Base-by-base conservation (phyloP, 2,888 invertebrate species). In the Pollenia amentaria region DNA sequence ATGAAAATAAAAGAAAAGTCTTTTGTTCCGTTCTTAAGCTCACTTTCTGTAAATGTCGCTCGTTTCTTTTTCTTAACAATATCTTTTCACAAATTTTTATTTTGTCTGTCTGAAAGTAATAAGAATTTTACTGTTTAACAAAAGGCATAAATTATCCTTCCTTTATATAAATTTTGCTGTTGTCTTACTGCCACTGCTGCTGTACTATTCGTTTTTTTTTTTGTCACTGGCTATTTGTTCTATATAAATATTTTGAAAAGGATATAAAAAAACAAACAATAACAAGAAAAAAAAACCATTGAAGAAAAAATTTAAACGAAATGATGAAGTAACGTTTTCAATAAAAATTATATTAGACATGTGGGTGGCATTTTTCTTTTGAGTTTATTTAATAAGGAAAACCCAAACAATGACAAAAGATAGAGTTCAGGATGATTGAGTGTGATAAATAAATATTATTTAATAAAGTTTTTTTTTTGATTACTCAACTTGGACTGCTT, bases 171-270 rank as follows among this genome's bases (percentile, higher is more conserved):
- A 21, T 21, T 53, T 44, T 75, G 44, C 38, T 51, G 38, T 38
- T 69, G n/a, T 62, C 75, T 57, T 57, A 12, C 42, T 14, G 48
- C 10, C 67, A 48, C 11, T 62, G 60, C 64, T 46, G 10, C 14
- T 29, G 60, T 53, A 12, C 9, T 14, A 2, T 29, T 70, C 38
- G 2, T 12, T 60, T 44, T 48, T n/a, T 21, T 55, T 62, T 69
- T 72, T 75, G 57, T 85, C 55, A 55, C 42, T 73, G 48, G 53
- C 51, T 69, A 79, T 62, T 64, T 83, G 70, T 83, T 76, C 64
- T 76, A 53, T 72, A 64, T 76, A 87, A 87, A 83, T 80, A 84
- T 77, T 87, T 73, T 87, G 87, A 77, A 87, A 87, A 77, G 80
- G 48, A 80, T 53, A 80, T 53, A 65, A 69, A 75, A 75, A 75